These are phyloP conservation scores for Smittia sp. DNA, from an alignment of 2,888 invertebrate genomes.

Conservation along the genomic window DNA sequence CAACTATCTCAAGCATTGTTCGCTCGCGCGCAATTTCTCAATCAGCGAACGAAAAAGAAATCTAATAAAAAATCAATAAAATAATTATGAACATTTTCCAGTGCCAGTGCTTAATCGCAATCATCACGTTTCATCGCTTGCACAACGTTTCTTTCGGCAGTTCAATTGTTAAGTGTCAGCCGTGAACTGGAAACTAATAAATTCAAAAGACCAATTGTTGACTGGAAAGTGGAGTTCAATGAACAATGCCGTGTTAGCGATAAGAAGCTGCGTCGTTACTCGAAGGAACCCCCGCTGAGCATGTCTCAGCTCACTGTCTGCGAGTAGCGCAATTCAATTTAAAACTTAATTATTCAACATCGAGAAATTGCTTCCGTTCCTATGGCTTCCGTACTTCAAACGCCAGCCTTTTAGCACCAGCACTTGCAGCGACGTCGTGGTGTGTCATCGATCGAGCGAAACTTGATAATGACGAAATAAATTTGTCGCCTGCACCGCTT, in stretches of 20 bases:
- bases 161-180: constrained; percentile 13
- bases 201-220: not conserved
- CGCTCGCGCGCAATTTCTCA: not conserved
- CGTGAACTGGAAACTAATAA: not conserved
- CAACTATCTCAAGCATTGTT: not conserved
- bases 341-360: constrained; percentile 1
- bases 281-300: not conserved
- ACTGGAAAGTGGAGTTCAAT: not conserved
- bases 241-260: not conserved
- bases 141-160: not conserved
- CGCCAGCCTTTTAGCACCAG: not conserved
- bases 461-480: not conserved
- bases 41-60: not conserved
- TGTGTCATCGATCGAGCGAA: no score
- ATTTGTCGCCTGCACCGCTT: no score
- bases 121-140: not conserved
- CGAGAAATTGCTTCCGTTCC: constrained; percentile 12
- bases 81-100: not conserved
- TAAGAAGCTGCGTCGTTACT: not conserved
- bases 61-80: constrained; percentile 5
- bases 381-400: constrained; percentile 3
- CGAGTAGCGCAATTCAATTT: not conserved
- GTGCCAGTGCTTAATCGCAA: not conserved
- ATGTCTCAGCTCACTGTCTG: not conserved
- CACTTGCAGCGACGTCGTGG: not conserved